Conservation (phyloP, 2,797 vertebrate species). For the Rhadinocentrus ornatus region DNA sequence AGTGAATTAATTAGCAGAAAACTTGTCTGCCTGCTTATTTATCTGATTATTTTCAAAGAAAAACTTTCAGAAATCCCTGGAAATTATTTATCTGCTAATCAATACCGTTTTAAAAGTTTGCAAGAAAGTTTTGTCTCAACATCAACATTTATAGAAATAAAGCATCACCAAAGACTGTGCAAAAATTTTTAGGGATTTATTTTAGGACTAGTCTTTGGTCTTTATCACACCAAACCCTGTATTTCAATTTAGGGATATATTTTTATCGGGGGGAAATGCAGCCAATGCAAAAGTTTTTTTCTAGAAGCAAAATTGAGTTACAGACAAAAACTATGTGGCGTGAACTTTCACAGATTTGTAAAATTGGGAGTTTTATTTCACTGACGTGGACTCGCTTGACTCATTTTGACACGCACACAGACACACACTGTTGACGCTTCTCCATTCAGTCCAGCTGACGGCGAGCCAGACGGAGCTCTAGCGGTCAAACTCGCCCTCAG, state of each 20-base stretch:
- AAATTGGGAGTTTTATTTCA: background rate
- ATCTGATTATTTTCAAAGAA: no score
- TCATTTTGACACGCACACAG: slow-evolving; percentile 48
- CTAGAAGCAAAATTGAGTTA: background rate
- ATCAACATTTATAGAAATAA: background rate
- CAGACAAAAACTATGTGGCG: background rate
- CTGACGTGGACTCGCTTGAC: slow-evolving; percentile 6
- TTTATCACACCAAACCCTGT: background rate
- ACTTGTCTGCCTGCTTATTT: background rate
- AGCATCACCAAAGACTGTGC: background rate
- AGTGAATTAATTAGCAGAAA: background rate
- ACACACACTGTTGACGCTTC: slow-evolving; percentile 71
- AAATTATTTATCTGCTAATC: background rate
- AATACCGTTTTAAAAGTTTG: background rate
- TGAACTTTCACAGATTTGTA: background rate
- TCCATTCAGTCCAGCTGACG: slow-evolving; percentile 73
- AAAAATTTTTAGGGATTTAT: no score
- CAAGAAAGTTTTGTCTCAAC: background rate
- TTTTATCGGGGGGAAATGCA: background rate
- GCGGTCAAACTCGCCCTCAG: slow-evolving; percentile 49
- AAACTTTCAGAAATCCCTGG: no score
- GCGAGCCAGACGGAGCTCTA: slow-evolving; percentile 67
- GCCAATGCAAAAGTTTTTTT: background rate
- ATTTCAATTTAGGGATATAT: background rate
- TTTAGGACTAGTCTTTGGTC: no score